Percentiles rank a stretch among this genome's conserved stretches.
Conservation (phyloP, 2,888 invertebrate species). For the Chymomyza procnemis region DNA sequence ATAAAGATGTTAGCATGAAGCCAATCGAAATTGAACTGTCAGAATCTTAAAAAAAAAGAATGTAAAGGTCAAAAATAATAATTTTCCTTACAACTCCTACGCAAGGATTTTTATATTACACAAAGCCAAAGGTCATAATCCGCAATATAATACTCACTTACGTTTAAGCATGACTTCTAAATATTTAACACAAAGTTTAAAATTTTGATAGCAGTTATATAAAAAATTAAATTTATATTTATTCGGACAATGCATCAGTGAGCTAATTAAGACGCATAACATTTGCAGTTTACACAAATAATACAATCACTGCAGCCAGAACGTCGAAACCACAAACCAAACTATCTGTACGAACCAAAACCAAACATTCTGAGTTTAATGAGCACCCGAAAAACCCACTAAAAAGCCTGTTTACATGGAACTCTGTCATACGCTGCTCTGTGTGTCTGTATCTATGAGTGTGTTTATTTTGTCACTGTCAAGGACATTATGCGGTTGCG, state of each 20-base stretch:
- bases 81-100: too few species aligned
- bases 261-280: conserved; percentile 55
- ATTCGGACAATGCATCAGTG: neutral
- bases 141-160: too few species aligned
- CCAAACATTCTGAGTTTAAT: conserved; percentile 1
- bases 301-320: conserved; percentile 15
- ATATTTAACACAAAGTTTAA: too few species aligned
- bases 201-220: too few species aligned
- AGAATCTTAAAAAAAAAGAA: too few species aligned
- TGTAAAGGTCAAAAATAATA: too few species aligned
- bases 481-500: conserved; percentile 51
- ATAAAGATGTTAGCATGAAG: too few species aligned
- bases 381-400: conserved; percentile 18
- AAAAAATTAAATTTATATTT: too few species aligned
- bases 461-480: conserved; percentile 51
- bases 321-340: neutral
- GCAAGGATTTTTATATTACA: too few species aligned
- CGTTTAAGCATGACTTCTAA: too few species aligned
- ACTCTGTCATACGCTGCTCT: neutral
- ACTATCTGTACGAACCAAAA: conserved; percentile 11
- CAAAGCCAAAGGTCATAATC: too few species aligned
- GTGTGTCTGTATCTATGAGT: neutral
- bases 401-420: neutral
- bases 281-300: conserved; percentile 15
- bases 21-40: too few species aligned